Percentiles rank a stretch among this genome's conserved stretches.
phyloP scores from a whole-genome alignment of 2,797 vertebrate genomes.

The Merluccius polli region DNA sequence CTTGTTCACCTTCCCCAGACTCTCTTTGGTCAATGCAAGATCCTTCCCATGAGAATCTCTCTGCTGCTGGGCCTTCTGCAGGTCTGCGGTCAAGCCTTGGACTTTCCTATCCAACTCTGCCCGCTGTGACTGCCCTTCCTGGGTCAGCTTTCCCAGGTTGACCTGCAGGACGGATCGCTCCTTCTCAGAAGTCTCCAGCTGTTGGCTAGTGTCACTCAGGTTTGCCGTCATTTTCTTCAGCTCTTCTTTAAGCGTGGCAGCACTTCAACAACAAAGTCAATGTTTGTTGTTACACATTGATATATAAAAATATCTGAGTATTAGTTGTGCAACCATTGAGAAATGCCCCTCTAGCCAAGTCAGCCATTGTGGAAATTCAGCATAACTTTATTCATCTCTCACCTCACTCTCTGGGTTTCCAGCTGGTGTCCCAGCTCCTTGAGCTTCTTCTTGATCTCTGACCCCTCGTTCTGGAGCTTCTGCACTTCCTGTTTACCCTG shows the following conservation, averaged over 20 bases:
- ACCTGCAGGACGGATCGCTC: conserved; percentile 74
- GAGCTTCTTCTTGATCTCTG: conserved; percentile 73
- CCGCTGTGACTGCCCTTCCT: conserved; percentile 72
- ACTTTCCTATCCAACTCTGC: conserved; percentile 76
- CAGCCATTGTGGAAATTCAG: background rate
- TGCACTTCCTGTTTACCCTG: conserved; percentile 79
- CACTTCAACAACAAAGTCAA: conserved; percentile 42
- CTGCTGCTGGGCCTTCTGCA: conserved; percentile 77
- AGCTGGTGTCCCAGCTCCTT: conserved; percentile 81
- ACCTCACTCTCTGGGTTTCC: conserved; percentile 83
- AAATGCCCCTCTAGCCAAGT: background rate
- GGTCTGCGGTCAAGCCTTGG: conserved; percentile 66
- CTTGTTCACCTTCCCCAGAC: conserved; percentile 74
- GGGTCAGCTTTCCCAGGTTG: conserved; percentile 75
- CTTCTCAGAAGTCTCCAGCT: conserved; percentile 74
- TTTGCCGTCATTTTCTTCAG: conserved; percentile 80
- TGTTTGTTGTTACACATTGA: background rate
- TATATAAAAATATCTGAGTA: background rate
- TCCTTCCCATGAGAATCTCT: conserved; percentile 79
- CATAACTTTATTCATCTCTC: conserved; percentile 45
- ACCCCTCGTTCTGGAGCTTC: conserved; percentile 75
- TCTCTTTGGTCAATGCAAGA: conserved; percentile 74
- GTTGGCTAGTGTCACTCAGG: conserved; percentile 74
- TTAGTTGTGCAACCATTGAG: too few relatives aligned
- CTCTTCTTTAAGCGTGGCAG: conserved; percentile 71